Percentiles rank a stretch among this genome's conserved stretches.
Conservation (phyloP, 2,797 vertebrate species). For the Muscicapa comitata region DNA sequence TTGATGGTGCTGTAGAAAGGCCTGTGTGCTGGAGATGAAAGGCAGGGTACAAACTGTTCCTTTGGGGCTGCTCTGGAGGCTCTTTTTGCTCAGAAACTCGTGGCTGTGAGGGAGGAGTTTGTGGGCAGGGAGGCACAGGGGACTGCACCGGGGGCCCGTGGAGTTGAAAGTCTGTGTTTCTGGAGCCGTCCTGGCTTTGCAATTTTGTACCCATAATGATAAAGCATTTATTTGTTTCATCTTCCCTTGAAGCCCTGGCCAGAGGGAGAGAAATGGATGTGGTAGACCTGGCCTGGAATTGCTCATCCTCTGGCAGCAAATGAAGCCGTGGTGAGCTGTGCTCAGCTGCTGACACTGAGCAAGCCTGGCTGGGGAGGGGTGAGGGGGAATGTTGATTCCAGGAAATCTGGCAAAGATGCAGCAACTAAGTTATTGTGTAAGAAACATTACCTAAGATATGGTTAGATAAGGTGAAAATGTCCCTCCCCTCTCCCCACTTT, state of each 20-base stretch:
- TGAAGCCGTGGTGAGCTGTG: not conserved
- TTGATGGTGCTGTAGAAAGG: conserved; percentile 34
- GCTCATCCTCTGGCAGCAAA: not conserved
- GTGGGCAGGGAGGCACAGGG: not conserved
- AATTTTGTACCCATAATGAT: not conserved
- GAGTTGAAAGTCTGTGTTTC: not conserved
- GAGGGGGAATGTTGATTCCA: not conserved
- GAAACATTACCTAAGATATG: not conserved
- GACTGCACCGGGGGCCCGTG: rapidly evolving
- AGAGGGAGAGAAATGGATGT: not conserved
- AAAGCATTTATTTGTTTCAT: not conserved
- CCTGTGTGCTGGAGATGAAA: conserved; percentile 17
- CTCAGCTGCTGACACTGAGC: not conserved
- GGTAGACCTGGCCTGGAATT: not conserved
- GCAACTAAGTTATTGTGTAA: not conserved
- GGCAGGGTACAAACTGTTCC: not conserved
- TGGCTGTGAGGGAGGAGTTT: not conserved
- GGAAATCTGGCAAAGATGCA: not conserved
- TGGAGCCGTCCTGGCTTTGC: not conserved
- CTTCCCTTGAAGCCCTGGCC: not conserved
- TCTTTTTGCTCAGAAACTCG: not conserved
- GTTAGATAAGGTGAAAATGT: not conserved
- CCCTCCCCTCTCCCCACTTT: not conserved
- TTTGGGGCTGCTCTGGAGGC: not conserved
- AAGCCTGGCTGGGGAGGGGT: not conserved